phyloP scores from a whole-genome alignment of 2,797 vertebrate genomes.

The Cryptoprocta ferox region DNA sequence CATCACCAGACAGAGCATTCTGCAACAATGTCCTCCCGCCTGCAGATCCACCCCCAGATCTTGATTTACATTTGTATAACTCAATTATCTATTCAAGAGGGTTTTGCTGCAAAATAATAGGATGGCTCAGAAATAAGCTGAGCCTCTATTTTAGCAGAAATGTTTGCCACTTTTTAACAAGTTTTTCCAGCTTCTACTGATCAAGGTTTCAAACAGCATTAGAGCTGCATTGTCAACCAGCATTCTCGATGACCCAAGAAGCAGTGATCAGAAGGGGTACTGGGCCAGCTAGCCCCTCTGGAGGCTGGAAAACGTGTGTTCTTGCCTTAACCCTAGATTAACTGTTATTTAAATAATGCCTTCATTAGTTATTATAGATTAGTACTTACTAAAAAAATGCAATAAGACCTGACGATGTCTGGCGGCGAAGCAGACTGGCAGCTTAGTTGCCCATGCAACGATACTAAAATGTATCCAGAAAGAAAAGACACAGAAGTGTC shows the following conservation, averaged over 20 bases:
- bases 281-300: neutral
- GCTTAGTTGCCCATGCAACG: neutral
- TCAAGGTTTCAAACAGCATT: neutral
- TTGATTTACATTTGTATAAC: neutral
- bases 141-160: neutral
- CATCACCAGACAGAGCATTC: neutral
- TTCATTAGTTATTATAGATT: neutral
- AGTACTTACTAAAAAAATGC: neutral
- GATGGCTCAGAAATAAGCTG: neutral
- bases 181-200: neutral
- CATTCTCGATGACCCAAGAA: neutral
- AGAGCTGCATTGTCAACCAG: neutral
- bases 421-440: neutral
- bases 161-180: neutral
- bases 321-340: neutral
- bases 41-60: neutral
- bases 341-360: neutral
- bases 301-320: neutral
- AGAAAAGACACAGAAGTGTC: neutral
- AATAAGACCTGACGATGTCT: neutral
- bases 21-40: neutral
- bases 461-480: neutral
- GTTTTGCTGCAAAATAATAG: neutral
- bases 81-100: neutral
- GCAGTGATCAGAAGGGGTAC: rapidly evolving